Evolutionary conservation across 2,888 invertebrate species (phyloP), one percentile per base, ranked within the genome.

Genomic region (Amblyteles armatorius): DNA sequence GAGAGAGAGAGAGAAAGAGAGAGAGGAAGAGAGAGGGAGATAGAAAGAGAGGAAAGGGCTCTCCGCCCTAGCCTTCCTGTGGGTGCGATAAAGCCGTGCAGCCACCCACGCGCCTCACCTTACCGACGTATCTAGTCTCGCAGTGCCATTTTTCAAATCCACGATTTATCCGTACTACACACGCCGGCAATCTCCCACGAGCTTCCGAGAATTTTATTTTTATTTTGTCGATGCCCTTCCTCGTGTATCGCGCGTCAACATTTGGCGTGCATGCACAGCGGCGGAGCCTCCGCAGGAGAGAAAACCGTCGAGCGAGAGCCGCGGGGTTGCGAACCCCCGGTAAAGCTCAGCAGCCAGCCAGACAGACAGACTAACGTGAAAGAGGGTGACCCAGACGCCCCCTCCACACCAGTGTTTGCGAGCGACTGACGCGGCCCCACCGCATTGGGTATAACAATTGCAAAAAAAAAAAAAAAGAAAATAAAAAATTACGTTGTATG

Each of bases 381-480:
- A 93, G 90, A 90, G 93, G 93, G 92, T 93, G 92, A 93, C 92
- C 92, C 92, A 93, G 93, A 93, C 93, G 91, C 92, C 91, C 91
- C 92, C 91, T 91, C 91, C 89, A 89, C 81, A 57, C 73, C 74
- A 71, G 86, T 88, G 87, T 90, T 90, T 89, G 88, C 88, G 86
- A 88, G 88, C 90, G 84, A 78, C 85, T 86, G 78, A 60, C 68
- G 33, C 76, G 22, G 36, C 67, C 73, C 44, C 48, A 40, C 57
- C 88, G 87, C 88, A 87, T 89, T 89, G 88, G 88, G 88, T 88
- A 89, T 88, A 89, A 90, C 88, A 90, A 91, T 89, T 87, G 86
- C 82, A 72, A 73, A 85, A 79, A 22, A 26, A 79, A 22, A 26
- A 44, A 13, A 13, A n/a, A 5, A 7, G n/a, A 52, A 57, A 50